Conservation (phyloP, 2,797 vertebrate genomes). For the Poecilia picta region DNA sequence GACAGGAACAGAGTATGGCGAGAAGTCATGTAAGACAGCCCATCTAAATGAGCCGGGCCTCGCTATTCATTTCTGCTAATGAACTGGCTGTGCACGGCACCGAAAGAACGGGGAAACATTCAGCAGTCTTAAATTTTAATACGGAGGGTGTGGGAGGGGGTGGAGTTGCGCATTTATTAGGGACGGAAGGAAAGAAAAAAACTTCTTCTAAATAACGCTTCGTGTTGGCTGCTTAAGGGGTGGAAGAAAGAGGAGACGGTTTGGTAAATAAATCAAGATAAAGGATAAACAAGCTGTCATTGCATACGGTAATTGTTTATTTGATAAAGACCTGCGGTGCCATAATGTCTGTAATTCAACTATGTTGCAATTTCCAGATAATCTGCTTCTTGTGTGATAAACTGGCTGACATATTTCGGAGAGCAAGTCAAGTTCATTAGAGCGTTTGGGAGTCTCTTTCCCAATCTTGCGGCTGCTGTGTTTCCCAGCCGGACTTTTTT, state of each 20-base stretch:
- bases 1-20: slow-evolving; percentile 99
- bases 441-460: slow-evolving; percentile 81
- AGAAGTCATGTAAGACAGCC: slow-evolving; percentile 99
- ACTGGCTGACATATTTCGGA: slow-evolving; percentile 91
- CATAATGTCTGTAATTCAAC: slow-evolving; percentile 91
- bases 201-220: slow-evolving; percentile 64
- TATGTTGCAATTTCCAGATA: slow-evolving; percentile 88
- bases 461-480: slow-evolving; percentile 77
- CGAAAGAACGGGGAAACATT: slow-evolving; percentile 80
- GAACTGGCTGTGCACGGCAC: slow-evolving; percentile 93
- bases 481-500: slow-evolving; percentile 70
- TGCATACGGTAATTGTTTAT: slow-evolving; percentile 83
- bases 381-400: slow-evolving; percentile 93
- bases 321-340: slow-evolving; percentile 90
- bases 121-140: slow-evolving; percentile 96
- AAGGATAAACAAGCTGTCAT: slow-evolving; percentile 81
- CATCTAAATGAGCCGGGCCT: slow-evolving; percentile 98
- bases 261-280: slow-evolving; percentile 81
- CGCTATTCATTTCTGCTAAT: slow-evolving; percentile 99
- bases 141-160: slow-evolving; percentile 75
- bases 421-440: slow-evolving; percentile 88
- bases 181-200: slow-evolving; percentile 33
- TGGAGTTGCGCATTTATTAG: slow-evolving; percentile 79
- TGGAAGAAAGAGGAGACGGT: slow-evolving; percentile 41
- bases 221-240: slow-evolving; percentile 48